Conservation (phyloP, 1,140 invertebrate genomes). For the Trichonephila inaurata region DNA sequence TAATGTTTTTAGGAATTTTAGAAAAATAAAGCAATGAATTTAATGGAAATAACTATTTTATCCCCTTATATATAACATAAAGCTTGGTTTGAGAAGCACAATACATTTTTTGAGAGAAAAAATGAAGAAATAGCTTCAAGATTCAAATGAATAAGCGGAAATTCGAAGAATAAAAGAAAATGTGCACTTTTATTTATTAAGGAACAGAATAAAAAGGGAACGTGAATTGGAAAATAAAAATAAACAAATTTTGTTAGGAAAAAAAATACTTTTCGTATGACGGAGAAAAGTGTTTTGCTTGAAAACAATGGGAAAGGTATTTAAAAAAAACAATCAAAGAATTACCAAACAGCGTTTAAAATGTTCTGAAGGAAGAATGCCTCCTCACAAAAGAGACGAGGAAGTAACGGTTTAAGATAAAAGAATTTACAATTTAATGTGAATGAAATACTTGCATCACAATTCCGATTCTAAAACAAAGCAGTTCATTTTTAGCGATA, state of each 20-base stretch:
- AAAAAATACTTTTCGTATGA: background rate
- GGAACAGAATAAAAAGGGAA: background rate
- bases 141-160: background rate
- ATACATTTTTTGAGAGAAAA: background rate
- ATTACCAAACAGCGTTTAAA: conserved; percentile 41
- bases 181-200: background rate
- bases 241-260: background rate
- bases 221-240: background rate
- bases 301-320: conserved; percentile 24
- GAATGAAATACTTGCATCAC: conserved; percentile 66
- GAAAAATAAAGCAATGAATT: background rate
- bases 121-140: background rate
- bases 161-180: background rate
- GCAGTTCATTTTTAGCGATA: conserved; percentile 68
- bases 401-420: conserved; percentile 70
- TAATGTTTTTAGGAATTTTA: background rate
- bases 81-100: background rate
- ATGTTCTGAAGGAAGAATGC: conserved; percentile 32
- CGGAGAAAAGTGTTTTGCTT: conserved; percentile 32
- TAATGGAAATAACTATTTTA: background rate
- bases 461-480: conserved; percentile 70
- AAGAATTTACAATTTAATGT: conserved; percentile 72
- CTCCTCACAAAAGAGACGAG: conserved; percentile 24
- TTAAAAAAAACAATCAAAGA: conserved; percentile 59
- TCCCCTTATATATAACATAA: background rate